A percentile compares a stretch with the other conserved stretches of the same genome.
phyloP scores from a whole-genome alignment of 2,888 invertebrate genomes.

The Leucophora obtusa region DNA sequence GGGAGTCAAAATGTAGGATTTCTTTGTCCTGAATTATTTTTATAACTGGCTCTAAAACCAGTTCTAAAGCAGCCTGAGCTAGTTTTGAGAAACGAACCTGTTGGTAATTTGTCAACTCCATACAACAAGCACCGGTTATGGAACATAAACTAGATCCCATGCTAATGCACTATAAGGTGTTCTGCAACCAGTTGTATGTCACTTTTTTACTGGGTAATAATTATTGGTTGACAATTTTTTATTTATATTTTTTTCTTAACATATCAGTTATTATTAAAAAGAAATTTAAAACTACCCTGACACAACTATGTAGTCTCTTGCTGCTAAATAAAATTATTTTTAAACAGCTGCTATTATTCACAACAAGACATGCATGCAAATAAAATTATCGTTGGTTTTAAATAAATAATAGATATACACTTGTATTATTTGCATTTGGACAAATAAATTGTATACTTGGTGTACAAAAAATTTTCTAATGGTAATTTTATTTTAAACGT shows the following conservation, averaged over 20 bases:
- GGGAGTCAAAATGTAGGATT: too few relatives aligned
- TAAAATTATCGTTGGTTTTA: conserved; percentile 37
- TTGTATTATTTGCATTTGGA: neutral
- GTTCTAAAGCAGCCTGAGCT: too few relatives aligned
- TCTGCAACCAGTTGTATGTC: too few relatives aligned
- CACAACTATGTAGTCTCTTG: conserved; percentile 44
- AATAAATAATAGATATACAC: neutral
- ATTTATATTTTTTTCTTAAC: neutral
- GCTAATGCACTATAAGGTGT: too few relatives aligned
- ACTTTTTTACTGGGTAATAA: too few relatives aligned
- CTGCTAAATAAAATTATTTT: conserved; percentile 28
- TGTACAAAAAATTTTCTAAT: conserved; percentile 37
- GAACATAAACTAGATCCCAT: too few relatives aligned
- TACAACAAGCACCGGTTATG: too few relatives aligned
- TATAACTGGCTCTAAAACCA: too few relatives aligned
- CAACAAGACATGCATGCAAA: conserved; percentile 51
- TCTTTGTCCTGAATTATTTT: too few relatives aligned
- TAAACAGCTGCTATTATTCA: conserved; percentile 56
- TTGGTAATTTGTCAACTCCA: too few relatives aligned
- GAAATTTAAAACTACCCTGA: conserved; percentile 43
- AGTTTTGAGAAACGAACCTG: too few relatives aligned
- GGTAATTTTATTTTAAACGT: conserved; percentile 46
- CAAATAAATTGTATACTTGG: conserved; percentile 32
- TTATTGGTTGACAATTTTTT: neutral
- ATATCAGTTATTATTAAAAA: conserved; percentile 4